These are phyloP conservation scores for Acipenser transmontanus DNA, from an alignment of 2,797 vertebrate genomes.

Conservation along the genomic window DNA sequence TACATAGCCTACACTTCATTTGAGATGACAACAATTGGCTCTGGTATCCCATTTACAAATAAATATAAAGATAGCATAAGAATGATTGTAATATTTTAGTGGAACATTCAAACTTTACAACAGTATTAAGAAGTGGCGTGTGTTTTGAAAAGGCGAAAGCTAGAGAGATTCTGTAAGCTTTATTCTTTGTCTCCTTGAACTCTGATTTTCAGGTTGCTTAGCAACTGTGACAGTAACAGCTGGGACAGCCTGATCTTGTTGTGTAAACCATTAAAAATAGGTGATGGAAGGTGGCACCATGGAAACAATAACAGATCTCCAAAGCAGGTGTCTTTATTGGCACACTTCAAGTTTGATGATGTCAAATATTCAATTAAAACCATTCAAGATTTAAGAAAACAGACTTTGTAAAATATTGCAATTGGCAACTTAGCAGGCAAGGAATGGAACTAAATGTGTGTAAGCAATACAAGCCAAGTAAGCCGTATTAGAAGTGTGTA, in stretches of 20 bases:
- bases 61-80: no score
- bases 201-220: constrained; percentile 78
- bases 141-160: constrained; percentile 47
- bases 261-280: constrained; percentile 84
- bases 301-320: constrained; percentile 65
- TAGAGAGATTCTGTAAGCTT: constrained; percentile 68
- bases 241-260: constrained; percentile 84
- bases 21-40: no score
- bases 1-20: no score
- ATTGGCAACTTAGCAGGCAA: constrained; percentile 4
- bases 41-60: no score
- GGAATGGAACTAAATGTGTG: background rate
- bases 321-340: constrained; percentile 60
- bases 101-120: no score
- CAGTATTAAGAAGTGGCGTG: constrained; percentile 10
- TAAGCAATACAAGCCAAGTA: no score
- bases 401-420: constrained; percentile 8
- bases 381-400: constrained; percentile 12
- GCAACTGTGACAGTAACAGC: constrained; percentile 82
- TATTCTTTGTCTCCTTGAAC: constrained; percentile 79
- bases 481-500: no score
- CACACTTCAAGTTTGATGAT: constrained; percentile 41
- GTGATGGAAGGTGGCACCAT: constrained; percentile 72
- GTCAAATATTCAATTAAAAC: constrained; percentile 15
- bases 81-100: no score